Evolutionary conservation across 1,140 invertebrate genomes (phyloP).

Genomic region (Hycleus cichorii): DNA sequence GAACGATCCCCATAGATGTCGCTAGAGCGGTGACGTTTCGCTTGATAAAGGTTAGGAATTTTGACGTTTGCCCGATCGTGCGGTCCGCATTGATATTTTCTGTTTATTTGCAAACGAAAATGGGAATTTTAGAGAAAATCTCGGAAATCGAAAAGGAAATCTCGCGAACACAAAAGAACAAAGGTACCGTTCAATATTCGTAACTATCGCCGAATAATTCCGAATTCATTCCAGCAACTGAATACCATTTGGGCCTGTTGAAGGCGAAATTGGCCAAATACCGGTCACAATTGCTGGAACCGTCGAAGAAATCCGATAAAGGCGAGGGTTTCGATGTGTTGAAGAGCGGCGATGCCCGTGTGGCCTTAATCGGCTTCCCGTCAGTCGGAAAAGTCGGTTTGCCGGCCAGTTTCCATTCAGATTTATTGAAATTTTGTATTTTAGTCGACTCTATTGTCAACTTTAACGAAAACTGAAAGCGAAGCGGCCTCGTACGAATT

Average conservation of each 20-base stretch:
- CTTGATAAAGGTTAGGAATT: no score
- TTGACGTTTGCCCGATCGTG: no score
- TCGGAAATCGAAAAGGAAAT: constrained; percentile 98
- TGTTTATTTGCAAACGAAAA: constrained; percentile 37
- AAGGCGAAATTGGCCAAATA: constrained; percentile 99
- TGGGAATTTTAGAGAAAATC: constrained; percentile 98
- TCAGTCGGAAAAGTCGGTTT: constrained; percentile 77
- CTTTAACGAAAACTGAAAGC: constrained; percentile 89
- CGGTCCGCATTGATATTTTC: no score
- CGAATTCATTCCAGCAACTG: constrained; percentile 72
- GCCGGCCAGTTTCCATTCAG: no score
- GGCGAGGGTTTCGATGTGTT: constrained; percentile 99
- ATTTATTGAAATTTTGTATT: constrained; percentile 16
- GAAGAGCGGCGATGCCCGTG: constrained; percentile 97
- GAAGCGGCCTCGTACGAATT: constrained; percentile 98
- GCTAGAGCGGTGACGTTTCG: no score
- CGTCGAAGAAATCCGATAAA: constrained; percentile 91
- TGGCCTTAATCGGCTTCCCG: constrained; percentile 96
- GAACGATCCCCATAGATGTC: no score
- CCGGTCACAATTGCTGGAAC: constrained; percentile 89
- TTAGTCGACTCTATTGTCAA: constrained; percentile 87
- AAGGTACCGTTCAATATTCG: constrained; percentile 57
- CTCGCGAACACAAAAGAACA: constrained; percentile 97
- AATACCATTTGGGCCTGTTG: constrained; percentile 95
- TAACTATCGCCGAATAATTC: neutral